phyloP scores from a whole-genome alignment of 37 sponge, comb jelly and placozoan genomes.

The Hormiphora californensis region DNA sequence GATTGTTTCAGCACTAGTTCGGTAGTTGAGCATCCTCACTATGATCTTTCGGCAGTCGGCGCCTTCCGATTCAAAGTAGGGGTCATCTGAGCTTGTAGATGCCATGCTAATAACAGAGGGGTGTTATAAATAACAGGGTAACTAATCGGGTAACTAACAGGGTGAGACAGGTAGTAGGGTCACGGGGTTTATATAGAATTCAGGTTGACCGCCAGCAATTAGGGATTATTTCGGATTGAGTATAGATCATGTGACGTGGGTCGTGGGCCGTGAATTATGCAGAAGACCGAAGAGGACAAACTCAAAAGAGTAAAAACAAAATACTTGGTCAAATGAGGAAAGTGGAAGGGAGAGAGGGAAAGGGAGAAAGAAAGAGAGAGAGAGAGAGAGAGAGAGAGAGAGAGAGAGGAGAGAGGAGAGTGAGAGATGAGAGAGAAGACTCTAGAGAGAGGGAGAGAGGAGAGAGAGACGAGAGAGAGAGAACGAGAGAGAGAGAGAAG shows the following conservation, averaged over 20 bases:
- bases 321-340: neutral
- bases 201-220: neutral
- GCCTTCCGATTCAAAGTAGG: slow-evolving; percentile 38
- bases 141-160: no score
- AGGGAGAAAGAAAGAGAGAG: neutral
- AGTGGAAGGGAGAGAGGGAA: neutral
- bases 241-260: neutral
- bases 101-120: slow-evolving; percentile 50
- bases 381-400: neutral
- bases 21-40: slow-evolving; percentile 41
- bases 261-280: neutral
- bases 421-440: neutral
- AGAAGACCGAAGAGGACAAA: neutral
- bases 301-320: neutral
- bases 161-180: neutral
- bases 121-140: no score
- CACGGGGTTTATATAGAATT: neutral
- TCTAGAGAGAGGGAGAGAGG: neutral
- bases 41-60: slow-evolving; percentile 39
- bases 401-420: neutral
- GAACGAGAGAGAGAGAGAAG: neutral
- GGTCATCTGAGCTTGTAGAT: slow-evolving; percentile 7
- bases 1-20: slow-evolving; percentile 14
- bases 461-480: neutral
- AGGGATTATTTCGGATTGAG: no score